These are phyloP conservation scores for Drosophila ficusphila DNA, from an alignment of 1,140 invertebrate genomes.

Conservation along the genomic window DNA sequence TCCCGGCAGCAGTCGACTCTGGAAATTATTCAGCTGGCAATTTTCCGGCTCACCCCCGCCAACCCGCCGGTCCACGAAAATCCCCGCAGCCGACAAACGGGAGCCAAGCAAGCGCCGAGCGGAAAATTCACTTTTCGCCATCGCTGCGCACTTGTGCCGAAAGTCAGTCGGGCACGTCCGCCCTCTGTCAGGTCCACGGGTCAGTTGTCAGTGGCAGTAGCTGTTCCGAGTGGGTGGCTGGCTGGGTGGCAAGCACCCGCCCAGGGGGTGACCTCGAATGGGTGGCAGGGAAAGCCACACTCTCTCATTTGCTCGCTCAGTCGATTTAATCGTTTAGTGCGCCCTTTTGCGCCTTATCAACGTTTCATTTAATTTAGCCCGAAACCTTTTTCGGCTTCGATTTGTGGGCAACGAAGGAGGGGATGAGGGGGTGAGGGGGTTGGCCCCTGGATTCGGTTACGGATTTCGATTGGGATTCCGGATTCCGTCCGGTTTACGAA, in stretches of 20 bases:
- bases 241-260: constrained; percentile 1
- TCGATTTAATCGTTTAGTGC: constrained; percentile 81
- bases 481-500: constrained; percentile 18
- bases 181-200: constrained; percentile 44
- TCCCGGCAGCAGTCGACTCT: constrained; percentile 19
- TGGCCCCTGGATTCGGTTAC: constrained; percentile 13
- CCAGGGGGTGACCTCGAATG: constrained; percentile 8
- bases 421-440: neutral
- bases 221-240: neutral
- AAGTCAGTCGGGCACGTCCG: constrained; percentile 79
- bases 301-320: constrained; percentile 77
- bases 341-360: constrained; percentile 81
- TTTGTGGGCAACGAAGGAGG: constrained; percentile 17
- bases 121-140: constrained; percentile 82
- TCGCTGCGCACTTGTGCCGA: constrained; percentile 79
- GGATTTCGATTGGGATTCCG: constrained; percentile 35
- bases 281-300: constrained; percentile 13
- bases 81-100: constrained; percentile 12
- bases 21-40: constrained; percentile 69
- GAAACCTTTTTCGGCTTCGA: constrained; percentile 56
- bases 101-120: constrained; percentile 69
- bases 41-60: constrained; percentile 14
- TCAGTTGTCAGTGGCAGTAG: constrained; percentile 10
- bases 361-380: constrained; percentile 78
- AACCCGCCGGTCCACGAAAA: neutral